phyloP scores from a whole-genome alignment of 2,113 vertebrate genomes.

The Pterocles orientalis region DNA sequence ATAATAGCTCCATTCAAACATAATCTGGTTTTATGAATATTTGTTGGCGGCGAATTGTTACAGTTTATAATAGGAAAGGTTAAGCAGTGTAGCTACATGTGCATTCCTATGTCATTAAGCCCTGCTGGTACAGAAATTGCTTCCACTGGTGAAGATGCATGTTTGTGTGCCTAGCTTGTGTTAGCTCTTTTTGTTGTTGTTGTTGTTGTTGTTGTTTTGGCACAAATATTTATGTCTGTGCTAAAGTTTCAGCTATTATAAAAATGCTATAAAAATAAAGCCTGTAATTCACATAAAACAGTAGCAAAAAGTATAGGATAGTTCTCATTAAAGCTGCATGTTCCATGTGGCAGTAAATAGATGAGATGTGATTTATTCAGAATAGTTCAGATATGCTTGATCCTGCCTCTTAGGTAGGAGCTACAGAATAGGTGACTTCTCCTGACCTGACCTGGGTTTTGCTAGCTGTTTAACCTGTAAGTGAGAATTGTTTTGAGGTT shows the following conservation, averaged over 20 bases:
- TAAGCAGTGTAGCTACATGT: background rate
- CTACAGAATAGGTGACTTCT: background rate
- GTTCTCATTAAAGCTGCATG: background rate
- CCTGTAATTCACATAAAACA: background rate
- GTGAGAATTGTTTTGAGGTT: background rate
- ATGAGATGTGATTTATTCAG: background rate
- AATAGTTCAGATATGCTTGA: background rate
- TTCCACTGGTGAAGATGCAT: background rate
- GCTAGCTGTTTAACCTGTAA: background rate
- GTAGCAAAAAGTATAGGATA: background rate
- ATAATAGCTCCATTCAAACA: background rate
- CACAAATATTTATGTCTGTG: background rate
- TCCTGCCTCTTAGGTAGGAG: background rate
- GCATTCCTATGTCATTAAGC: background rate
- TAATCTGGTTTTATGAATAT: background rate
- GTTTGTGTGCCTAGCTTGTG: background rate
- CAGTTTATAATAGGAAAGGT: background rate
- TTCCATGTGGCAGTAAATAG: background rate
- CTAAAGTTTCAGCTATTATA: background rate
- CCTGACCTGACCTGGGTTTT: background rate
- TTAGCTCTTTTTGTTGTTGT: background rate
- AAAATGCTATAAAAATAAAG: background rate
- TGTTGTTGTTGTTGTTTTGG: background rate
- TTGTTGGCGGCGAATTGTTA: background rate
- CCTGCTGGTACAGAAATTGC: background rate